Base-by-base conservation (phyloP, 2,113 vertebrate species). In the Alectura lathami region DNA sequence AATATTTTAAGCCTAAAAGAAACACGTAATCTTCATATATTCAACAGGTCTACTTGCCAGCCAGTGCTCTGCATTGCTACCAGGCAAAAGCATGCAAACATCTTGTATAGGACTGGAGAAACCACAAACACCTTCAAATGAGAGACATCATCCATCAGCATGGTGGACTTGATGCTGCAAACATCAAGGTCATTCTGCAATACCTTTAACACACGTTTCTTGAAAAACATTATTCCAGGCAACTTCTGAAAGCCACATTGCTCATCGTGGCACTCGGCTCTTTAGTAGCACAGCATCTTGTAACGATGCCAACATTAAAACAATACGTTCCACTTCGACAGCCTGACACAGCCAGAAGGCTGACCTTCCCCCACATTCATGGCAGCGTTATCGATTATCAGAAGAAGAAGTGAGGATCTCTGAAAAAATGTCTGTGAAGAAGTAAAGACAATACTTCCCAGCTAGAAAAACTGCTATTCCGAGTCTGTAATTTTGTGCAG, bases 21-120 rank as follows among this genome's bases (percentile, higher is more conserved):
- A 84, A 17, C 11, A 32, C 17, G 38, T 54, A 63, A 57, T 13
- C 30, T 50, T 54, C 9, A 45, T 1, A 3, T 42, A 42, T 34
- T 40, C 32, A 76, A 16, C 26, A 42, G 14, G 13, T 2, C 64
- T 70, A 66, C 17, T 83, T 29, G 21, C n/a, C 70, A 69, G 62
- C 17, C 14, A 26, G n/a, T 27, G 38, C 59, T 21, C 59, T 43
- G 15, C 26, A 6, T 54, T 0, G 0, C 59, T 66, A 12, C 16
- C 20, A 40, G 29, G 21, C 32, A 54, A 59, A 60, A 73, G 26
- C 29, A 66, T 9, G 18, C 29, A 34, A 79, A 45, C 22, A 9
- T 12, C 13, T 40, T n/a, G 9, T 51, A 8, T 0, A 69, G 36
- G 88, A 62, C 36, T 18, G 34, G 5, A 66, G 22, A n/a, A 29